Evolutionary conservation across 2,888 invertebrate species (phyloP).

Genomic region (Stictocephala bisonia): DNA sequence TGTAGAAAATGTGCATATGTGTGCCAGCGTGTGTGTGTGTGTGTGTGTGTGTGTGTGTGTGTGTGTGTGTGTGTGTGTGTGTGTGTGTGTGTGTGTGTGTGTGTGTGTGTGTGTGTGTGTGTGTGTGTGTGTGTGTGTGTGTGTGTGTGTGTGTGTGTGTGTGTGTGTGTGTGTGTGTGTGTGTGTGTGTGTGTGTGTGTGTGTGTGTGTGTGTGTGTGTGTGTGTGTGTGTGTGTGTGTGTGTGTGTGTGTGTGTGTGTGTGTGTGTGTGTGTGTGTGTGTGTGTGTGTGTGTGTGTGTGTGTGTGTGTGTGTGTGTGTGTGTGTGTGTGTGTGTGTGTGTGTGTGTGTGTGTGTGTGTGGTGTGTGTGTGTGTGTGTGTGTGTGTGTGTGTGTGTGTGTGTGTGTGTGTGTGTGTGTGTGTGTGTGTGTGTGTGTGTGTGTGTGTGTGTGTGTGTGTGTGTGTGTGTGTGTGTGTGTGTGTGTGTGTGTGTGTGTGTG

Average conservation of each 20-base stretch:
- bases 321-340: neutral
- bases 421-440: neutral
- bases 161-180: neutral
- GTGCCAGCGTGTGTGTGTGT: too few relatives aligned
- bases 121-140: neutral
- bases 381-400: neutral
- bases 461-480: neutral
- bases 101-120: neutral
- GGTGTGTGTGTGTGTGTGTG: neutral
- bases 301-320: neutral
- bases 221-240: neutral
- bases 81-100: neutral
- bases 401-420: neutral
- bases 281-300: neutral
- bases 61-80: neutral
- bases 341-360: neutral
- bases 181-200: neutral
- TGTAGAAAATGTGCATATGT: too few relatives aligned
- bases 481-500: neutral
- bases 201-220: neutral
- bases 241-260: neutral
- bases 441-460: neutral
- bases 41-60: neutral
- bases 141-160: neutral
- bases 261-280: neutral